Evolutionary conservation across 1,140 invertebrate genomes (phyloP).

Genomic region (Phthorimaea operculella): DNA sequence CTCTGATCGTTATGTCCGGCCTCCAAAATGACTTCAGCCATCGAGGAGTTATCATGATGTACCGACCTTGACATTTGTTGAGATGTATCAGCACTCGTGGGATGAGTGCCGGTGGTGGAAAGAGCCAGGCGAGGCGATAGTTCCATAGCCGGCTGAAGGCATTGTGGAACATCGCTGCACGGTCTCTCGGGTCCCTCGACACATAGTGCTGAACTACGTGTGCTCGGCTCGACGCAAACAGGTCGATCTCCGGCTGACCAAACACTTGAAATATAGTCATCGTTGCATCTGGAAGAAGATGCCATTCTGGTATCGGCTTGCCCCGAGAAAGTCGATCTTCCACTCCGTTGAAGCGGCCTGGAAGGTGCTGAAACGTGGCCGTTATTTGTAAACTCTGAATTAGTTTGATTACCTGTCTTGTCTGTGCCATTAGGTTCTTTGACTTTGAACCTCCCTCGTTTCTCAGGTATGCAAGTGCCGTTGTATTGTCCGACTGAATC

Average conservation of each 20-base stretch:
- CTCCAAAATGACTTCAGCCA: conserved; percentile 3
- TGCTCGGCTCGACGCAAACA: conserved; percentile 22
- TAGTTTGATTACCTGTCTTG: not conserved
- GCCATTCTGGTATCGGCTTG: conserved; percentile 23
- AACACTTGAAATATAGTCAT: conserved; percentile 20
- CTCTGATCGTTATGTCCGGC: not conserved
- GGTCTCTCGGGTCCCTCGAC: conserved; percentile 20
- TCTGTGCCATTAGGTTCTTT: not conserved
- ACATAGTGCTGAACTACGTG: conserved; percentile 24
- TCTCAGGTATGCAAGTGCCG: not conserved
- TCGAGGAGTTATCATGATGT: not conserved
- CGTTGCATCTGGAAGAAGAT: conserved; percentile 18
- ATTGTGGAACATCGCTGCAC: conserved; percentile 18
- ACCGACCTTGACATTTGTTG: conserved; percentile 11
- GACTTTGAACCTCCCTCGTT: conserved; percentile 2
- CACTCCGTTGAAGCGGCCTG: not conserved
- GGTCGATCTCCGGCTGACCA: conserved; percentile 25
- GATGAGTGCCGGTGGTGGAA: conserved; percentile 26
- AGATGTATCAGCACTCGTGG: conserved; percentile 22
- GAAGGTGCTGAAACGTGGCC: not conserved
- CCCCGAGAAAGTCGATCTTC: conserved; percentile 4
- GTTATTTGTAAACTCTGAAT: not conserved
- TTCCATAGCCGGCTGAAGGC: conserved; percentile 30
- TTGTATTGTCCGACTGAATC: conserved; percentile 1
- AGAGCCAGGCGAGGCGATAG: conserved; percentile 25